Evolutionary conservation across 2,113 vertebrate species (phyloP), one percentile per base, ranked within the genome.

Genomic region (Synchiropus splendidus): DNA sequence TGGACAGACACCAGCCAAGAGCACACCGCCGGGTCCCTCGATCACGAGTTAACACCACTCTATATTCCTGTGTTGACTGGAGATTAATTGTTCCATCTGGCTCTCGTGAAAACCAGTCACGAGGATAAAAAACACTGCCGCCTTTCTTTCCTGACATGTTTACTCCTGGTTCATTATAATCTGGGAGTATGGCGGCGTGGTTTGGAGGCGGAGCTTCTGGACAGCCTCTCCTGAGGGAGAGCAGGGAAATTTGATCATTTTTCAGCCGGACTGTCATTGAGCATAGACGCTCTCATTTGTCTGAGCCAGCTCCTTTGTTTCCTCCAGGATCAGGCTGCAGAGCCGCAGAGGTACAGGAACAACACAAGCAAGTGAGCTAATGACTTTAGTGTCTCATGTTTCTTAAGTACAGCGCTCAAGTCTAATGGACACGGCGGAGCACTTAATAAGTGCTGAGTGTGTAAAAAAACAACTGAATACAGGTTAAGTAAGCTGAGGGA

Each of bases 71-170:
- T 80, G 67, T 80, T 88, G 74, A 80, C 79, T 77, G 67, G 75
- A 72, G 82, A 89, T 89, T 90, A 88, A 89, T 90, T 86, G 84
- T 77, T 78, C 88, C 89, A 89, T 90, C 90, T 92, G 89, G 78
- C 79, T 55, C 77, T 57, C 48, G 39, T 82, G 75, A 63, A 76
- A 67, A 72, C 46, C 74, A 79, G 61, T 55, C 50, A 71, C 32
- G 31, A 56, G 39, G 50, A 51, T 66, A 74, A 40, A 31, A 8
- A 47, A 58, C 66, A 39, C 78, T 59, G 51, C 58, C 68, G 77
- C 64, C 50, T 55, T 61, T 68, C 50, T 44, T 40, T 18, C 37
- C 51, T 79, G 61, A 83, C 70, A 53, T 42, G 64, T 52, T 76
- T 58, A 48, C 58, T 60, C 53, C 67, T 66, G 49, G 71, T 84